These are phyloP conservation scores for Cyclargus thomasi DNA, from an alignment of 1,140 invertebrate genomes.

Conservation along the genomic window DNA sequence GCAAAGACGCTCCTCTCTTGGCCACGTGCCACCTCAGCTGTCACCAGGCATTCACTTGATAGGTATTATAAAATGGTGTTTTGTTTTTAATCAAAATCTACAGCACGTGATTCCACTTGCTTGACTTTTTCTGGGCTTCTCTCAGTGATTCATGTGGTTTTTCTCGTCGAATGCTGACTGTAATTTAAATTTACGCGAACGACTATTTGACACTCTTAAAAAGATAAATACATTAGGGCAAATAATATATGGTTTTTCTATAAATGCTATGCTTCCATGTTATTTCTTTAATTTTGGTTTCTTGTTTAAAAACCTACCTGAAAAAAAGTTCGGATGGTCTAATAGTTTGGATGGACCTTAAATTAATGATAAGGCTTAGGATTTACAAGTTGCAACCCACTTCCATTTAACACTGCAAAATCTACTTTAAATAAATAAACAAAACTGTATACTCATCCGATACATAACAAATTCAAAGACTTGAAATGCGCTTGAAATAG, in stretches of 20 bases:
- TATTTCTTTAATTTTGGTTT: background rate
- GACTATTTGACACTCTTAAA: background rate
- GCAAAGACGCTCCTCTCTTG: constrained; percentile 41
- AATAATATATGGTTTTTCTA: background rate
- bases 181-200: background rate
- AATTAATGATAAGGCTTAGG: no score
- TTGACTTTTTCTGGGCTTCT: constrained; percentile 4
- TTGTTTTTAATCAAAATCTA: constrained; percentile 61
- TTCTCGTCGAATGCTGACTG: background rate
- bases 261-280: background rate
- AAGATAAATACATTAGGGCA: background rate
- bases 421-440: background rate
- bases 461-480: background rate
- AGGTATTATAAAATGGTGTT: constrained; percentile 54
- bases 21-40: constrained; percentile 56
- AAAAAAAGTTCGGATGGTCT: no score
- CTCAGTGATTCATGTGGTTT: constrained; percentile 5
- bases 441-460: background rate
- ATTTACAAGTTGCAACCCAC: no score
- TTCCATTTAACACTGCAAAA: background rate
- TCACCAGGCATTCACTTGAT: constrained; percentile 46
- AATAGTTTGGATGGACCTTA: no score
- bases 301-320: background rate
- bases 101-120: constrained; percentile 34
- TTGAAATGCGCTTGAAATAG: background rate